Evolutionary conservation across 2,113 vertebrate genomes (phyloP).

Genomic region (Podarcis cretensis): DNA sequence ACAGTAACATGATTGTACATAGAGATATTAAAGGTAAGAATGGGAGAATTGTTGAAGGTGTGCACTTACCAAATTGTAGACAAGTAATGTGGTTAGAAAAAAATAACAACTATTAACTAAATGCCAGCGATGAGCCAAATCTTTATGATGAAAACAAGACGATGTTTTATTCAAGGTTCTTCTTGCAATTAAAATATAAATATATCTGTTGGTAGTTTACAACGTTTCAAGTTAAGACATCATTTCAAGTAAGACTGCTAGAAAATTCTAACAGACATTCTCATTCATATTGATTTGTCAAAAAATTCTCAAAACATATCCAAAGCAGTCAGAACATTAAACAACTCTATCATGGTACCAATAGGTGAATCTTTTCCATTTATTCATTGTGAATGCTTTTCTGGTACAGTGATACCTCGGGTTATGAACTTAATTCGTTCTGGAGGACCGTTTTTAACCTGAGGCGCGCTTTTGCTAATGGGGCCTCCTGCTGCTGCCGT

Average conservation of each 20-base stretch:
- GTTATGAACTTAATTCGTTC: too few relatives aligned
- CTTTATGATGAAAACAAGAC: background rate
- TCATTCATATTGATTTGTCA: background rate
- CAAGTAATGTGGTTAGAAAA: background rate
- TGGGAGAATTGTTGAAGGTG: background rate
- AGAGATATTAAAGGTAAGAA: conserved; percentile 96
- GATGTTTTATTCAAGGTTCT: background rate
- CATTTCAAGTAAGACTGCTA: background rate
- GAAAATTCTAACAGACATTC: background rate
- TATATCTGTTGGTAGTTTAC: background rate
- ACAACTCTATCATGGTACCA: background rate
- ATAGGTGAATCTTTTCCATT: background rate
- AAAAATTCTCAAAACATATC: background rate
- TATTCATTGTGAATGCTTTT: background rate
- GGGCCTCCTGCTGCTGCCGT: too few relatives aligned
- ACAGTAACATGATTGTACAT: conserved; percentile 99
- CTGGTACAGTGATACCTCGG: background rate
- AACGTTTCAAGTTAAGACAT: background rate
- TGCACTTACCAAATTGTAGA: background rate
- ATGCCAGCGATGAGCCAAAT: background rate
- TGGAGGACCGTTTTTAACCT: too few relatives aligned
- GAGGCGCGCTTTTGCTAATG: too few relatives aligned
- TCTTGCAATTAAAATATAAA: background rate
- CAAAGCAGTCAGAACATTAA: background rate
- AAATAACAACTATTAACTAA: background rate